Conservation (phyloP, 2,888 invertebrate genomes). For the Tetragonisca angustula region DNA sequence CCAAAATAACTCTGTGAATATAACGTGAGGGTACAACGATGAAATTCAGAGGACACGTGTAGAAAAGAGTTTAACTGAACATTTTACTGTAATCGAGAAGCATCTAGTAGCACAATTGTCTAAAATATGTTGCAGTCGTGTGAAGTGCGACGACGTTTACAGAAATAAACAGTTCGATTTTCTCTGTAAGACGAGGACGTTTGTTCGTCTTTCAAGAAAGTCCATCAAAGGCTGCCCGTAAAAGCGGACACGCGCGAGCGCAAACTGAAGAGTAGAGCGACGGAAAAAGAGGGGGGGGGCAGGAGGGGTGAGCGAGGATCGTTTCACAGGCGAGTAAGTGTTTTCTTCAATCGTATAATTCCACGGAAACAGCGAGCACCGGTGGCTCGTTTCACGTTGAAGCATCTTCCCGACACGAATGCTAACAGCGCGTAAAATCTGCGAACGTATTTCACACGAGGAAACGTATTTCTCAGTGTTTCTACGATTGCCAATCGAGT, state of each 20-base stretch:
- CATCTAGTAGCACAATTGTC: background rate
- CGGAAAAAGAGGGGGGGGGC: too few species aligned
- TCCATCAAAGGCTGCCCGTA: conserved; percentile 12
- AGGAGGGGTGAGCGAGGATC: background rate
- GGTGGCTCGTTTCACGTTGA: background rate
- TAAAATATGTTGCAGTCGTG: background rate
- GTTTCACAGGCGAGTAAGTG: conserved; percentile 22
- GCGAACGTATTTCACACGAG: conserved; percentile 16
- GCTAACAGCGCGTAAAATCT: conserved; percentile 27
- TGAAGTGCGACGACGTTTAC: background rate
- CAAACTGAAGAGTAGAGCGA: background rate
- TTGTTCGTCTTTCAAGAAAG: background rate
- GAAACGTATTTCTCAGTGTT: background rate
- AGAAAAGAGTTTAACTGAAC: too few species aligned
- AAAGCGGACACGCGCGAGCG: background rate
- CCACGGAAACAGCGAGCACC: background rate
- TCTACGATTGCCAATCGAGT: conserved; percentile 6
- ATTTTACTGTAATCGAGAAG: too few species aligned
- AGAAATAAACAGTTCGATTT: background rate
- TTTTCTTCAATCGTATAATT: conserved; percentile 32
- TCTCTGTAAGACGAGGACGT: background rate
- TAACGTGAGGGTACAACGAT: too few species aligned
- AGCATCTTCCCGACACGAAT: conserved; percentile 2
- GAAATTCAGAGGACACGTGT: too few species aligned
- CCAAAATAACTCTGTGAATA: too few species aligned